Percentiles rank a stretch among this genome's conserved stretches.
phyloP scores from a whole-genome alignment of 2,888 invertebrate species.

The Campoletis raptor region DNA sequence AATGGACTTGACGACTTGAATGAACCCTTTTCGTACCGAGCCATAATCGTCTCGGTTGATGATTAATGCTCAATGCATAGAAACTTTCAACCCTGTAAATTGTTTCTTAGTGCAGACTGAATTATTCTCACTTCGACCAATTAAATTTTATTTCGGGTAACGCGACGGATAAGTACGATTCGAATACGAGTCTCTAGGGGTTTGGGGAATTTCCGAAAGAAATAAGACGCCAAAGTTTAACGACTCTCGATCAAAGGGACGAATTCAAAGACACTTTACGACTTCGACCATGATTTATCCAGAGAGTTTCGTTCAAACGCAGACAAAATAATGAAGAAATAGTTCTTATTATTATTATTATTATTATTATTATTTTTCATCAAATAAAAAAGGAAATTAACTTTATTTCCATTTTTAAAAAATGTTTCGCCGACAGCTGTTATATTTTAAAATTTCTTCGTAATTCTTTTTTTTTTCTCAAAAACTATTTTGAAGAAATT shows the following conservation, averaged over 20 bases:
- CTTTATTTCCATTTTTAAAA: background rate
- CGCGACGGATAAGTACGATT: background rate
- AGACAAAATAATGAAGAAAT: background rate
- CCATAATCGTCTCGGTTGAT: background rate
- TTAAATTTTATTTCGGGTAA: background rate
- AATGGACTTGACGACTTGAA: constrained; percentile 27
- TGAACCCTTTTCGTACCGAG: background rate
- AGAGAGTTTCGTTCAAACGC: background rate
- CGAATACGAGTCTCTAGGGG: background rate
- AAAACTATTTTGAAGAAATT: no score
- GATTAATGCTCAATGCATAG: background rate
- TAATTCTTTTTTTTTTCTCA: no score
- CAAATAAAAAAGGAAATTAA: background rate
- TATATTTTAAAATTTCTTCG: no score
- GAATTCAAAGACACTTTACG: background rate
- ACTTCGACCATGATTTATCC: background rate
- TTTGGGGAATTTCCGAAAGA: background rate
- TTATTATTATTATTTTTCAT: no score
- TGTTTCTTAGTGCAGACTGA: background rate
- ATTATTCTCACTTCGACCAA: background rate
- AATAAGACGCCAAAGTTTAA: constrained; percentile 1
- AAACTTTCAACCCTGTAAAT: background rate
- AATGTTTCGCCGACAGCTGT: no score
- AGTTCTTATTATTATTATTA: background rate
- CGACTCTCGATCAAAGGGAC: background rate